A percentile compares a stretch with the other conserved stretches of the same genome.
These are phyloP conservation scores for Fundulus diaphanus DNA, from an alignment of 2,797 vertebrate species.

Conservation along the genomic window DNA sequence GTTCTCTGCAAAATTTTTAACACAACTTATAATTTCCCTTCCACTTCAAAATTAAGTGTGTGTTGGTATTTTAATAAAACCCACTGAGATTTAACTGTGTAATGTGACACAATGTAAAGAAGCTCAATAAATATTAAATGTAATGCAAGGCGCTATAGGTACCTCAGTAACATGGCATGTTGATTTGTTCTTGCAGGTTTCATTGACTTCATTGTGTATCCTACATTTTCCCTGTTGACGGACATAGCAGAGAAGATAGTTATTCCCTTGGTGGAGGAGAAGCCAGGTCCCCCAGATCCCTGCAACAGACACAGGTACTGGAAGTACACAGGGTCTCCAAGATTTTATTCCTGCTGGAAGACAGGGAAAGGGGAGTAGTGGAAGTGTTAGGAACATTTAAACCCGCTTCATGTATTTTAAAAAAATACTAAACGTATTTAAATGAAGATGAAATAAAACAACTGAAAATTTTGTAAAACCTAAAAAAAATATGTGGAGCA, in stretches of 20 bases:
- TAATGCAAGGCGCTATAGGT: neutral
- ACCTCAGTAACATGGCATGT: neutral
- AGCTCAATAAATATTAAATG: neutral
- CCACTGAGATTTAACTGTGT: no score
- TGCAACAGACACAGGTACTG: conserved; percentile 80
- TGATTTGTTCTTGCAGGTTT: conserved; percentile 81
- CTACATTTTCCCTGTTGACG: conserved; percentile 92
- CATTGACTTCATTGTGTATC: conserved; percentile 95
- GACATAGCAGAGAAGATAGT: conserved; percentile 94
- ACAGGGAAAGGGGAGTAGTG: neutral
- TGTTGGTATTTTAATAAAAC: neutral
- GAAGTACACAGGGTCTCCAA: neutral
- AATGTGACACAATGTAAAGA: no score
- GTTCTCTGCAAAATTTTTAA: neutral
- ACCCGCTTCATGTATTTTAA: neutral
- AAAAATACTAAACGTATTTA: neutral
- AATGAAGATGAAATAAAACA: neutral
- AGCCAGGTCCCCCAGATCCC: conserved; percentile 77
- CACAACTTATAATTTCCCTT: neutral
- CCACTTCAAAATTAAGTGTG: neutral
- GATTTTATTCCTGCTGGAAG: neutral
- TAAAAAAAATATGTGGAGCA: neutral
- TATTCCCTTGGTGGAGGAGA: conserved; percentile 87
- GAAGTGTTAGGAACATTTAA: neutral
- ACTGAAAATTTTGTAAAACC: neutral